Conservation (phyloP, 2,797 vertebrate genomes). For the Pyrocephalus nanus region DNA sequence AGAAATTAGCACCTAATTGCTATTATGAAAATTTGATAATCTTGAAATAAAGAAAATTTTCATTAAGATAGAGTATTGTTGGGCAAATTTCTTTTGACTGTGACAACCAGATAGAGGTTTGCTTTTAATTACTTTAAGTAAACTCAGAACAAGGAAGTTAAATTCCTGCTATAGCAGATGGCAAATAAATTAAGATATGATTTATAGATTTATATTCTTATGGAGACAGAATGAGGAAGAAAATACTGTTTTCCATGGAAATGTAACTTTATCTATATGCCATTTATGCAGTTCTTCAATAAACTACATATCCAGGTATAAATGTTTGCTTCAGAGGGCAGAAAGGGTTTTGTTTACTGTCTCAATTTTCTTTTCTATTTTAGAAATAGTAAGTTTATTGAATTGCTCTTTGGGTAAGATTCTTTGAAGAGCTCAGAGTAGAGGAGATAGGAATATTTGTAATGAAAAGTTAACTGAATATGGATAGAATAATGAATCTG, state of each 20-base stretch:
- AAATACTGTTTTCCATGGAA: background rate
- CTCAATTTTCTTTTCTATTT: background rate
- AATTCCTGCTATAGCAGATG: background rate
- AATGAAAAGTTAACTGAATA: background rate
- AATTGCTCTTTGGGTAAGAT: background rate
- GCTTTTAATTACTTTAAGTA: background rate
- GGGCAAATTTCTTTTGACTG: background rate
- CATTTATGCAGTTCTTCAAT: background rate
- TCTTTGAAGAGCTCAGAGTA: background rate
- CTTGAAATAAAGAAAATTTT: background rate
- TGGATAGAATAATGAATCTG: background rate
- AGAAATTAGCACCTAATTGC: background rate
- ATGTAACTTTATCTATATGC: background rate
- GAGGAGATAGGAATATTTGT: background rate
- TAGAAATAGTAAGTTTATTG: background rate
- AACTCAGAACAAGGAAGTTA: background rate
- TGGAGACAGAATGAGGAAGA: background rate
- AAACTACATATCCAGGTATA: background rate
- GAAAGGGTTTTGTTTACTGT: background rate
- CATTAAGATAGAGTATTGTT: background rate
- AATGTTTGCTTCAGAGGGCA: background rate
- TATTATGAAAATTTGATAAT: background rate
- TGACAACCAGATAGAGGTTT: background rate
- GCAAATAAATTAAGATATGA: background rate
- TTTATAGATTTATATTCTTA: background rate